Evolutionary conservation across 2,888 invertebrate genomes (phyloP).

Genomic region (Cephus nigrinus): DNA sequence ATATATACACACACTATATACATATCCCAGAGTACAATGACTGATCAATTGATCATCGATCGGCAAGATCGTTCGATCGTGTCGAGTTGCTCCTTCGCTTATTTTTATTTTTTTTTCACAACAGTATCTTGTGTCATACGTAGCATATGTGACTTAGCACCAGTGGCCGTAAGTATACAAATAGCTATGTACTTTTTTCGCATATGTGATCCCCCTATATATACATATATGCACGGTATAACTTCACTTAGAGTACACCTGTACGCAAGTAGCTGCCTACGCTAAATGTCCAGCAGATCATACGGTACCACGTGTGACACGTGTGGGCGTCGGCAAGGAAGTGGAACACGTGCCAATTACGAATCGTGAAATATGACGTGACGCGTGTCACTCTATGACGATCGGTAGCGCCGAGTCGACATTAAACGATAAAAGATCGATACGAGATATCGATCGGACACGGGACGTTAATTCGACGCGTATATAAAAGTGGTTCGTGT

Average conservation of each 20-base stretch:
- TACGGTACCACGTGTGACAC: conserved; percentile 40
- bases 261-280: conserved; percentile 29
- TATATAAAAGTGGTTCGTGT: background rate
- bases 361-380: background rate
- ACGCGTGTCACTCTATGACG: background rate
- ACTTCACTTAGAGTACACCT: background rate
- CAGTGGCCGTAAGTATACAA: background rate
- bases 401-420: background rate
- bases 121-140: background rate
- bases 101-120: background rate
- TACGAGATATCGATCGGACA: background rate
- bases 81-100: background rate
- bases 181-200: background rate
- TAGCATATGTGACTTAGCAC: background rate
- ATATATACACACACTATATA: background rate
- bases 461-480: background rate
- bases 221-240: background rate
- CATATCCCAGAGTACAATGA: background rate
- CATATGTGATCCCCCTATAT: background rate
- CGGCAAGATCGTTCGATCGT: background rate
- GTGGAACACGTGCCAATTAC: background rate
- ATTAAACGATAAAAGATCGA: background rate
- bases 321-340: conserved; percentile 40
- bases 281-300: conserved; percentile 37
- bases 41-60: background rate